A percentile compares a stretch with the other conserved stretches of the same genome.
Conservation (phyloP, 2,797 vertebrate genomes). For the Toxotes lorentzi region DNA sequence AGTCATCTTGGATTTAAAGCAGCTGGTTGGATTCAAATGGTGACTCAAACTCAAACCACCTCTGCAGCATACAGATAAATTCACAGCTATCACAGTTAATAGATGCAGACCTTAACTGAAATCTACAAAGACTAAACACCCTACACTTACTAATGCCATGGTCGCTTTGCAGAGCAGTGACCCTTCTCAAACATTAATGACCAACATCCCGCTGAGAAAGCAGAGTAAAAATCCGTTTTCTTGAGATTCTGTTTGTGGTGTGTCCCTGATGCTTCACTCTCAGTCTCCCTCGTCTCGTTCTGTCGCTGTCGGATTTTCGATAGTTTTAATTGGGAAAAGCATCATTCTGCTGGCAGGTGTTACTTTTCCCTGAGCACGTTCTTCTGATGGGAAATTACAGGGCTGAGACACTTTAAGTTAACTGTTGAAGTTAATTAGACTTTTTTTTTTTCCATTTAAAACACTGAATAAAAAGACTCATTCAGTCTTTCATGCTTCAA, state of each 20-base stretch:
- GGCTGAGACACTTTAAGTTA: not conserved
- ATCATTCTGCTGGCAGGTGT: conserved; percentile 1
- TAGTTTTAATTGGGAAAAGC: not conserved
- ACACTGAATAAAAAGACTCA: not conserved
- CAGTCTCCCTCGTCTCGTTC: not conserved
- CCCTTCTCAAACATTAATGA: conserved; percentile 11
- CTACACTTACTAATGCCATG: too few species aligned
- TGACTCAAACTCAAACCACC: not conserved
- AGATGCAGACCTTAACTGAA: too few species aligned
- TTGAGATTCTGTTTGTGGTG: not conserved
- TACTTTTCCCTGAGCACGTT: conserved; percentile 2
- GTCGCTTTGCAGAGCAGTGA: not conserved
- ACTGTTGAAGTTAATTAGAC: not conserved
- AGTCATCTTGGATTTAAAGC: not conserved
- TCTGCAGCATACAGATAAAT: too few species aligned
- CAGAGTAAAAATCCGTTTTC: not conserved
- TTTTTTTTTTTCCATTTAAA: too few species aligned
- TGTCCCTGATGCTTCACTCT: not conserved
- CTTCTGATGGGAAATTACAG: not conserved
- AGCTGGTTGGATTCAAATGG: not conserved
- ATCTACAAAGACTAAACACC: too few species aligned
- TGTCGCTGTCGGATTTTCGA: not conserved
- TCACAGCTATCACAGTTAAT: too few species aligned
- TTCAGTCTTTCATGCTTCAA: conserved; percentile 1
- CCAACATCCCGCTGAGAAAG: not conserved